Conservation (phyloP, 2,113 vertebrate genomes). For the Mastomys natalensis region DNA sequence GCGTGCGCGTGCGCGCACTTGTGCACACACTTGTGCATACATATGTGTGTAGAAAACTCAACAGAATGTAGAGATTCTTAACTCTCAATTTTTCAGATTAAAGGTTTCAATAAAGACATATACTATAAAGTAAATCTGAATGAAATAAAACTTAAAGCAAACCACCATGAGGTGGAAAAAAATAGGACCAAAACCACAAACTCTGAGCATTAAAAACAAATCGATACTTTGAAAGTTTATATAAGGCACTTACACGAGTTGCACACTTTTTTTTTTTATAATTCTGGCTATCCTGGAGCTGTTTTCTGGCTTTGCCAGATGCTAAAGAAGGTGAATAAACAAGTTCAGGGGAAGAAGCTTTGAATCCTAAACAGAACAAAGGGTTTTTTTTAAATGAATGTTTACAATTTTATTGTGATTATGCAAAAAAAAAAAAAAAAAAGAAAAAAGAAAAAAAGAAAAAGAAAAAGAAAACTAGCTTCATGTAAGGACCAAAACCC, state of each 20-base stretch:
- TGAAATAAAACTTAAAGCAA: slow-evolving; percentile 39
- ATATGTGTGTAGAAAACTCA: background rate
- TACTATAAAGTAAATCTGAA: slow-evolving; percentile 29
- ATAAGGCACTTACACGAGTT: background rate
- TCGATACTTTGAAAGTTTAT: slow-evolving; percentile 15
- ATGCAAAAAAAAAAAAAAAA: background rate
- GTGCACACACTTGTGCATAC: no score
- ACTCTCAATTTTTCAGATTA: slow-evolving; percentile 19
- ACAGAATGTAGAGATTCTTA: background rate
- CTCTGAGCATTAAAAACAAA: background rate
- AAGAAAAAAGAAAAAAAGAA: no score
- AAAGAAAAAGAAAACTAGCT: slow-evolving; percentile 28
- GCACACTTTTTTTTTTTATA: background rate
- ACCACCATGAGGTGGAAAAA: background rate
- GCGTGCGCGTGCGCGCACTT: background rate
- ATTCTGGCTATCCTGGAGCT: background rate
- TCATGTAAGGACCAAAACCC: slow-evolving; percentile 33
- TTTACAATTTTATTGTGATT: slow-evolving; percentile 64
- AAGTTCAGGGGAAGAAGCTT: slow-evolving; percentile 19
- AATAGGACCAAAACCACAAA: slow-evolving; percentile 28
- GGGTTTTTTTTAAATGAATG: slow-evolving; percentile 22
- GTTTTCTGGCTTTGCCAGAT: background rate
- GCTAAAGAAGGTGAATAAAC: background rate
- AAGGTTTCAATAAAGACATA: slow-evolving; percentile 37
- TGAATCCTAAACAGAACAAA: slow-evolving; percentile 60